Evolutionary conservation across 1,140 invertebrate species (phyloP).

Genomic region (Hycleus cichorii): DNA sequence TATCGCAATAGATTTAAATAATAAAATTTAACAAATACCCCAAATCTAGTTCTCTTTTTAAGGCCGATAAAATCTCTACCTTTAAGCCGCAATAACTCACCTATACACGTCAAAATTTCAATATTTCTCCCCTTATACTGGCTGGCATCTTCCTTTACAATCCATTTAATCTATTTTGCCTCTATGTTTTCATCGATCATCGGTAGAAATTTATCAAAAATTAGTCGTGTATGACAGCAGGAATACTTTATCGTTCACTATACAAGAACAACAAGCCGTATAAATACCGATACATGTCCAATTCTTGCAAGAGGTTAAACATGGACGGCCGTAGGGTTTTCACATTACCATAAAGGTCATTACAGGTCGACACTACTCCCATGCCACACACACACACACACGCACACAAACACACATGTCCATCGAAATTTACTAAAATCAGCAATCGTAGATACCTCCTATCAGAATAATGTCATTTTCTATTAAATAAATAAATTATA

Average conservation of each 20-base stretch:
- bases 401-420: not conserved
- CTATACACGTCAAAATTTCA: too few species aligned
- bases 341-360: slow-evolving; percentile 21
- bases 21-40: too few species aligned
- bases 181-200: not conserved
- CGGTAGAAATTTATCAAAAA: not conserved
- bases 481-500: not conserved
- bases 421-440: not conserved
- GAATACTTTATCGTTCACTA: not conserved
- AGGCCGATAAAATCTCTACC: too few species aligned
- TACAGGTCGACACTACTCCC: slow-evolving; percentile 11
- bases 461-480: too few species aligned
- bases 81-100: too few species aligned
- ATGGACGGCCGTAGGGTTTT: slow-evolving; percentile 16
- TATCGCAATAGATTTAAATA: too few species aligned
- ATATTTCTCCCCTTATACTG: too few species aligned
- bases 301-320: slow-evolving; percentile 1
- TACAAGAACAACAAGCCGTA: not conserved
- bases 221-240: too few species aligned
- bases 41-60: too few species aligned
- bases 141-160: too few species aligned
- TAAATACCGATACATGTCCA: not conserved
- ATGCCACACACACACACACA: not conserved
- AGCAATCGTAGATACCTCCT: too few species aligned
- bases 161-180: not conserved